These are phyloP conservation scores for Chascanopsetta lugubris DNA, from an alignment of 2,113 vertebrate genomes.

Conservation along the genomic window DNA sequence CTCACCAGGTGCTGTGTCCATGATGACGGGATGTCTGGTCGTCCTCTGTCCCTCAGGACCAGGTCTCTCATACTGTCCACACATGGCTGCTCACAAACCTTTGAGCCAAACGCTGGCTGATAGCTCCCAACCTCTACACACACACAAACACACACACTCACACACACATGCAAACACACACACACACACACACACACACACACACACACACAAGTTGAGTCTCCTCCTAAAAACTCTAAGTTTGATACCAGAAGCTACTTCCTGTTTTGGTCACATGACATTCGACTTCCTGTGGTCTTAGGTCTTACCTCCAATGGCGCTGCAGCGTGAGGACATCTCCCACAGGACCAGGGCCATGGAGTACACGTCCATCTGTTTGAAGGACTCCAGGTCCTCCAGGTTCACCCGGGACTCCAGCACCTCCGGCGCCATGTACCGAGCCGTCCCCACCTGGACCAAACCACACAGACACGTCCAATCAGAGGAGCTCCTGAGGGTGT, in stretches of 20 bases:
- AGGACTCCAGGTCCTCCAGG: slow-evolving; percentile 91
- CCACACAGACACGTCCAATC: not conserved
- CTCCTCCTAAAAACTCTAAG: not conserved
- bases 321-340: slow-evolving; percentile 91
- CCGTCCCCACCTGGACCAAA: slow-evolving; percentile 86
- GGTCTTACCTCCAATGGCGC: slow-evolving; percentile 83
- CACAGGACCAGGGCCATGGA: slow-evolving; percentile 91
- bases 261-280: not conserved
- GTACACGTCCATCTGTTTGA: slow-evolving; percentile 95
- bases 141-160: slow-evolving; percentile 3
- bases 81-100: slow-evolving; percentile 89
- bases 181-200: not conserved
- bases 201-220: not conserved
- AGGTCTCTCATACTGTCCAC: slow-evolving; percentile 93
- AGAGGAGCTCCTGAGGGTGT: not conserved
- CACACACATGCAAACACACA: not conserved
- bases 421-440: slow-evolving; percentile 93
- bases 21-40: slow-evolving; percentile 85
- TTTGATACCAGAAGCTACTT: not conserved
- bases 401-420: slow-evolving; percentile 93
- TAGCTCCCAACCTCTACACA: slow-evolving; percentile 87
- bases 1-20: slow-evolving; percentile 87
- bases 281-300: no score
- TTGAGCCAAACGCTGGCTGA: slow-evolving; percentile 87
- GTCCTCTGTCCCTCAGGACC: slow-evolving; percentile 87